A percentile compares a stretch with the other conserved stretches of the same genome.
These are phyloP conservation scores for Larimichthys polyactis DNA, from an alignment of 2,113 vertebrate species.

Conservation along the genomic window DNA sequence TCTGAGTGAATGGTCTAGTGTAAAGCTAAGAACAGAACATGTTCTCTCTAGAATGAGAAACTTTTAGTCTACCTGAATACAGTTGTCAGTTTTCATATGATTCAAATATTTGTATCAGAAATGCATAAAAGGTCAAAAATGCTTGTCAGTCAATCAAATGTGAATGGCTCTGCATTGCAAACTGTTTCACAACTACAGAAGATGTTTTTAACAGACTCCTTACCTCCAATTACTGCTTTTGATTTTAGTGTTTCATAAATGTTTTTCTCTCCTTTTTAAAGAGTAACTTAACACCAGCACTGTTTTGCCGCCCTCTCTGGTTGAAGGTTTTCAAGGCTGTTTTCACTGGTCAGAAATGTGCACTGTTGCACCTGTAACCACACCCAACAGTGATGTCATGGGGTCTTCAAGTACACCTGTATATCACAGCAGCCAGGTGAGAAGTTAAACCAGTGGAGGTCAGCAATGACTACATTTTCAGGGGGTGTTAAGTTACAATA, in stretches of 20 bases:
- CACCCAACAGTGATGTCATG: neutral
- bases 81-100: neutral
- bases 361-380: neutral
- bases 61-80: neutral
- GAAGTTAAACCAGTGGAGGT: slow-evolving; percentile 23
- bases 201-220: slow-evolving; percentile 27
- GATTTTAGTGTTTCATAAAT: slow-evolving; percentile 35
- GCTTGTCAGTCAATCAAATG: neutral
- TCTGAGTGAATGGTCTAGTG: neutral
- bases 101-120: neutral
- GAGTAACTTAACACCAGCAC: neutral
- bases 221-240: slow-evolving; percentile 41
- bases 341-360: slow-evolving; percentile 5
- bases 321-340: neutral
- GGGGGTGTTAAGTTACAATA: neutral
- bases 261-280: neutral
- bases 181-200: slow-evolving; percentile 27
- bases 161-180: slow-evolving; percentile 31
- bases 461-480: slow-evolving; percentile 18
- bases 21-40: slow-evolving; percentile 8
- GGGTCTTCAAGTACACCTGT: neutral
- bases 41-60: slow-evolving; percentile 2
- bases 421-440: neutral
- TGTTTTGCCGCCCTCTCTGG: neutral
- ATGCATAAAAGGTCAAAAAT: slow-evolving; percentile 26